Evolutionary conservation across 2,113 vertebrate genomes (phyloP).

Genomic region (Okapia johnstoni): DNA sequence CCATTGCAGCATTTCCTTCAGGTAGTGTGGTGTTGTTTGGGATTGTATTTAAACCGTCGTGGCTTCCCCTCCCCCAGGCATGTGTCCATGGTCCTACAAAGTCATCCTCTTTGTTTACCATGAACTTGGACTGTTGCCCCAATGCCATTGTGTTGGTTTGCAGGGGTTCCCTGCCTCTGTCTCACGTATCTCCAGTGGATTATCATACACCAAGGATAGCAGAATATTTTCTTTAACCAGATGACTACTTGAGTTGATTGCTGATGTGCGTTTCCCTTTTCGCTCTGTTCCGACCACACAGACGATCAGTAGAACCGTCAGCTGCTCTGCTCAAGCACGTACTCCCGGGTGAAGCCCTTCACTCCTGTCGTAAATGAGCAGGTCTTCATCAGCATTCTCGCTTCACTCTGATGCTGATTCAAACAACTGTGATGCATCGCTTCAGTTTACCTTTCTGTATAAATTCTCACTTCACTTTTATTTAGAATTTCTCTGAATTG

Average conservation of each 20-base stretch:
- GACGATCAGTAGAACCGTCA: background rate
- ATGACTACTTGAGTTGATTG: background rate
- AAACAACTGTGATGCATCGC: background rate
- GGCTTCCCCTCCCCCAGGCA: background rate
- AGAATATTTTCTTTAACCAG: background rate
- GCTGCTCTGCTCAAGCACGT: rapidly evolving
- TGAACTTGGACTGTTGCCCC: background rate
- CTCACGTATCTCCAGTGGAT: background rate
- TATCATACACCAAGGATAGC: background rate
- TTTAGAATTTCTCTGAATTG: background rate
- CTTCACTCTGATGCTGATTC: background rate
- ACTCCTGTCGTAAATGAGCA: rapidly evolving
- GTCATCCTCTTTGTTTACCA: background rate
- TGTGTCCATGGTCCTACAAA: background rate
- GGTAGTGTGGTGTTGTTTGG: background rate
- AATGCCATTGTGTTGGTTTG: background rate
- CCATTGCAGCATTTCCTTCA: background rate
- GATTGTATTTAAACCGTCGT: background rate
- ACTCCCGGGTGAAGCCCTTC: rapidly evolving
- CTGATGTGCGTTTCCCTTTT: background rate
- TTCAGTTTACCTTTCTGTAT: background rate
- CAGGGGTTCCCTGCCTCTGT: background rate
- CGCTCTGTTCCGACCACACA: background rate
- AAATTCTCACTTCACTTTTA: background rate
- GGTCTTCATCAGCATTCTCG: background rate